Evolutionary conservation across 1,140 invertebrate genomes (phyloP).

Genomic region (Lethrus apterus): DNA sequence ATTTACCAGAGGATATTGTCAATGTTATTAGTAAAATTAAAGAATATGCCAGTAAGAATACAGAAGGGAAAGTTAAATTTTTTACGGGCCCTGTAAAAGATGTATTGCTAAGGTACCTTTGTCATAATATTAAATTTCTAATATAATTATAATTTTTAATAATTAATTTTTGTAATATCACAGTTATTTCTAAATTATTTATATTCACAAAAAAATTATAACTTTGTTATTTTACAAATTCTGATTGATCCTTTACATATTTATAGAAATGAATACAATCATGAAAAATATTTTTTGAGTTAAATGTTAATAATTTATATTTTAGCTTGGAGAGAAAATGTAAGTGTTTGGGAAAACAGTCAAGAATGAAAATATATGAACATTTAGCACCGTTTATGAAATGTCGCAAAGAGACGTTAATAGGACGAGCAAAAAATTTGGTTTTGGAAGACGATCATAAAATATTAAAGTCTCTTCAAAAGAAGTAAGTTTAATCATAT

Average conservation of each 20-base stretch:
- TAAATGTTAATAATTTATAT: too few relatives aligned
- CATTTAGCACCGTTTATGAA: slow-evolving; percentile 57
- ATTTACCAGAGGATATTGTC: slow-evolving; percentile 50
- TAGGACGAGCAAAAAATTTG: slow-evolving; percentile 59
- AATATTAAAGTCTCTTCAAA: slow-evolving; percentile 47
- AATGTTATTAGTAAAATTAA: slow-evolving; percentile 52
- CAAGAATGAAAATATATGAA: slow-evolving; percentile 51
- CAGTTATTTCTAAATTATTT: too few relatives aligned
- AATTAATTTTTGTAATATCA: too few relatives aligned
- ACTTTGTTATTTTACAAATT: too few relatives aligned
- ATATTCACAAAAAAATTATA: too few relatives aligned
- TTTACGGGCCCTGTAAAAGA: slow-evolving; percentile 56
- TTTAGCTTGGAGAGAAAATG: slow-evolving; percentile 54
- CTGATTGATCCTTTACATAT: too few relatives aligned
- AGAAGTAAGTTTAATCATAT: slow-evolving; percentile 36
- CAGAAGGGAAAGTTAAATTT: slow-evolving; percentile 56
- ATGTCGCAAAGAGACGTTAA: slow-evolving; percentile 60
- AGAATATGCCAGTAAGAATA: slow-evolving; percentile 46
- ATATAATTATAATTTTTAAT: slow-evolving; percentile 4
- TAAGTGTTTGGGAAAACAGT: slow-evolving; percentile 38
- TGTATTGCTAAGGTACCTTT: slow-evolving; percentile 55
- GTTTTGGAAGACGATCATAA: slow-evolving; percentile 51
- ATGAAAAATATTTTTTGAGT: too few relatives aligned
- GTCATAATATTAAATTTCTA: slow-evolving; percentile 7
- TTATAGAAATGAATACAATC: too few relatives aligned